These are phyloP conservation scores for Zaprionus taronus DNA, from an alignment of 1,140 invertebrate genomes.

Conservation along the genomic window DNA sequence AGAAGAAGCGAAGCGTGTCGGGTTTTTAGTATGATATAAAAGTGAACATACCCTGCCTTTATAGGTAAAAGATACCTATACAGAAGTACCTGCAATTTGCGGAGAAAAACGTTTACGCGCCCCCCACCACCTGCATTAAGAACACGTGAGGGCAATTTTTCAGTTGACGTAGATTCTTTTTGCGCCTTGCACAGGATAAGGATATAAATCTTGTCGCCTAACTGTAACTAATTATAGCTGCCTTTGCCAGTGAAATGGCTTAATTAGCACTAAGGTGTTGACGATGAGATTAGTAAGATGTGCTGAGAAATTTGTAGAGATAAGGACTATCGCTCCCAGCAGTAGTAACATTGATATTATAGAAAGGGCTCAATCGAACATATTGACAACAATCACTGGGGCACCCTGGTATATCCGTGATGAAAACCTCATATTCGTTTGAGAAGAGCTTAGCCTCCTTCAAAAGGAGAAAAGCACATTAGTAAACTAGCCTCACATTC, in stretches of 20 bases:
- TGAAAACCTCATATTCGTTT: too few species aligned
- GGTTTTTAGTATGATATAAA: background rate
- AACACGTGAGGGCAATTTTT: slow-evolving; percentile 44
- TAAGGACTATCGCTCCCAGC: background rate
- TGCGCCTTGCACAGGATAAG: background rate
- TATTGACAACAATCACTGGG: too few species aligned
- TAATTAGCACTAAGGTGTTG: slow-evolving; percentile 20
- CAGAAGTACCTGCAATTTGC: background rate
- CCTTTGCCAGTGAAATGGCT: background rate
- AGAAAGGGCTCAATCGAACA: too few species aligned
- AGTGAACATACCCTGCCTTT: background rate
- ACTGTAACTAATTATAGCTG: slow-evolving; percentile 34
- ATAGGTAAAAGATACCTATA: background rate
- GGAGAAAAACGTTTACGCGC: background rate
- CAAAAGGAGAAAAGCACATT: too few species aligned
- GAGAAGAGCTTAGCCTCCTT: too few species aligned
- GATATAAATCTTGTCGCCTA: slow-evolving; percentile 37
- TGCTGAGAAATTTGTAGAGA: too few species aligned
- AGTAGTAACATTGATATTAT: too few species aligned
- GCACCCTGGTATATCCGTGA: too few species aligned
- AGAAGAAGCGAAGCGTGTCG: too few species aligned
- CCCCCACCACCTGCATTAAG: background rate
- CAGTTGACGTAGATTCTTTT: slow-evolving; percentile 35
- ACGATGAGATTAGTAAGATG: background rate
- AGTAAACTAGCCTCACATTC: too few species aligned